phyloP scores from a whole-genome alignment of 2,797 vertebrate species.

The Pteropus rufus region DNA sequence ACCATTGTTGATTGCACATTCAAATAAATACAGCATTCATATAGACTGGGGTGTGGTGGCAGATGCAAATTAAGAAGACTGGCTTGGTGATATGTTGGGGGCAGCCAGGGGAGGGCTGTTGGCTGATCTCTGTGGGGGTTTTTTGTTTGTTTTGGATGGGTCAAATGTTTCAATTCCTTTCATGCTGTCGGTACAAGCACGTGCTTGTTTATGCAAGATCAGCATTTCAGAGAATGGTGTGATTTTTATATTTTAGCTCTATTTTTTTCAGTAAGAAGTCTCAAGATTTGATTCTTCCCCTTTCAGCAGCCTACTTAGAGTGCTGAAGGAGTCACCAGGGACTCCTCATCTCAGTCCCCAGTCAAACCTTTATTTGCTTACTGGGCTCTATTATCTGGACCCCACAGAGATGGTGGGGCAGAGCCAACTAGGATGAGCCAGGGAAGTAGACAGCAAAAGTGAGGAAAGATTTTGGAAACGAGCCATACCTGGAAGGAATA shows the following conservation, averaged over 20 bases:
- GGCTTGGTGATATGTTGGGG: background rate
- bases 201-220: background rate
- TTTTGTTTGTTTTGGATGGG: background rate
- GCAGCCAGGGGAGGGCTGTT: background rate
- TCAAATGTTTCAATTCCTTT: conserved; percentile 12
- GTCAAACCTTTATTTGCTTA: background rate
- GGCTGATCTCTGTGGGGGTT: background rate
- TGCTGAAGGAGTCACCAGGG: background rate
- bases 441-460: conserved; percentile 47
- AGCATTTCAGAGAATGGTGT: conserved; percentile 5
- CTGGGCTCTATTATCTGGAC: background rate
- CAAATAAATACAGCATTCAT: background rate
- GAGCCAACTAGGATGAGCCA: conserved; percentile 32
- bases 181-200: background rate
- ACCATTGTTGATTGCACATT: conserved; percentile 45
- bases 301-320: background rate
- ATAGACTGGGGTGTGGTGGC: background rate
- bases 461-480: conserved; percentile 54
- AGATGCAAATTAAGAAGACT: background rate
- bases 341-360: background rate
- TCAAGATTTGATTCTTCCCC: background rate
- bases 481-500: conserved; percentile 61
- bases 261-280: background rate
- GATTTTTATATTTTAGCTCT: background rate
- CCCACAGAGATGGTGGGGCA: background rate